Evolutionary conservation across 2,797 vertebrate species (phyloP), one percentile per base, ranked within the genome.

Genomic region (Xyrichtys novacula): DNA sequence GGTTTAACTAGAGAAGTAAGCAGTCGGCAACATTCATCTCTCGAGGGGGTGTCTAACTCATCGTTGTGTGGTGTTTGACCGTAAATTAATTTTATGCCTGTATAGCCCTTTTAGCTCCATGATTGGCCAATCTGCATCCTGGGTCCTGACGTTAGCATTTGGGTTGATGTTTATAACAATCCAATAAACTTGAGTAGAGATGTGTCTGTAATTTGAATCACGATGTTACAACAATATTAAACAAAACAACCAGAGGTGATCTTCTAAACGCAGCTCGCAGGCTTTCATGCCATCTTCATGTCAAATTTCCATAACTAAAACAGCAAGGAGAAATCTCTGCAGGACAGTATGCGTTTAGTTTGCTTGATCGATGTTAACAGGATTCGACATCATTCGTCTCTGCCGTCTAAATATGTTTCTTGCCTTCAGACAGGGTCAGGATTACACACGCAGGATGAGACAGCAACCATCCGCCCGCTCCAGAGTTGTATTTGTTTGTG

Each of bases 361-460:
- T 53, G 25, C 46, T 58, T 29, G 25, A 9, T 55, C 38, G 38
- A 56, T 34, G 47, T 50, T 75, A 71, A 75, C 38, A 47, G 34
- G 56, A 77, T 57, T 44, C 3, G 29, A 55, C 77, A 75, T 73
- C 79, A 70, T 75, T 60, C 50, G 43, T 78, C 65, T 73, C 50
- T 48, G 60, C 60, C 42, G 25, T 46, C 57, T 67, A 52, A 76
- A 79, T 65, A 73, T 70, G 60, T 71, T 62, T 47, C 40, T 29
- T 68, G 75, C 74, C 69, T 77, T 81, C 54, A 69, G 61, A 53
- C 36, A 47, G 44, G n/a, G 48, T 71, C 80, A 56, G 38, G 38
- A 58, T 68, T 64, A 49, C 67, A 66, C 68, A 40, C 38, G 43
- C 26, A 39, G 20, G 55, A 74, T 52, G 66, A 78, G 52, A 58